Percentiles rank a stretch among this genome's conserved stretches.
Conservation (phyloP, 1,140 invertebrate genomes). For the Leptoteleia sp. region DNA sequence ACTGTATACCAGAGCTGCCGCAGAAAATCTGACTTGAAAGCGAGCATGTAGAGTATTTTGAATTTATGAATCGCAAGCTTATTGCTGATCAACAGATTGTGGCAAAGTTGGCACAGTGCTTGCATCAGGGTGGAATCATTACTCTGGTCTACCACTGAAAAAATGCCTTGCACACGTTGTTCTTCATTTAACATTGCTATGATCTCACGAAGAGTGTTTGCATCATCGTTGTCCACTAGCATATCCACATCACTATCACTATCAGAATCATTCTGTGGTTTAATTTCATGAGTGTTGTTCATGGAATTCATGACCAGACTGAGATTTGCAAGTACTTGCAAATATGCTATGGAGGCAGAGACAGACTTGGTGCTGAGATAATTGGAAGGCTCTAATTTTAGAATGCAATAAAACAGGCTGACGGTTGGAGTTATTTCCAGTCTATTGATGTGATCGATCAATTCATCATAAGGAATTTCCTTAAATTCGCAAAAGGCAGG, state of each 20-base stretch:
- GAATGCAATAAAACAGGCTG: constrained; percentile 84
- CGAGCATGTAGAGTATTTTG: constrained; percentile 92
- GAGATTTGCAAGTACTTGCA: constrained; percentile 77
- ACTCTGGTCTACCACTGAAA: constrained; percentile 83
- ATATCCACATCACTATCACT: constrained; percentile 74
- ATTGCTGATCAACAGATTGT: constrained; percentile 88
- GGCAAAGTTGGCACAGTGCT: constrained; percentile 88
- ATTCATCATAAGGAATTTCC: constrained; percentile 80
- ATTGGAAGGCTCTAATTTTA: constrained; percentile 85
- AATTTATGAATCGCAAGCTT: constrained; percentile 89
- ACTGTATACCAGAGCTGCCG: constrained; percentile 88
- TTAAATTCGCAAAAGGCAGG: constrained; percentile 79
- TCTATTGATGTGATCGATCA: constrained; percentile 80
- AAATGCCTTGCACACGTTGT: constrained; percentile 84
- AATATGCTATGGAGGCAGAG: constrained; percentile 71
- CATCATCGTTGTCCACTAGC: constrained; percentile 75
- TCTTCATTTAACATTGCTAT: constrained; percentile 85
- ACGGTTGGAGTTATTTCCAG: constrained; percentile 73
- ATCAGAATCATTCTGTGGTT: constrained; percentile 70
- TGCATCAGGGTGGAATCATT: constrained; percentile 83
- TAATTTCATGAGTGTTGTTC: constrained; percentile 39
- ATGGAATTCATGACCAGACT: constrained; percentile 71
- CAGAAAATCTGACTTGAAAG: constrained; percentile 92
- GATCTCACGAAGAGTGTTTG: constrained; percentile 80
- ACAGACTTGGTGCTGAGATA: constrained; percentile 81